A percentile compares a stretch with the other conserved stretches of the same genome.
Conservation (phyloP, 2,113 vertebrate genomes). For the Eptatretus burgeri region DNA sequence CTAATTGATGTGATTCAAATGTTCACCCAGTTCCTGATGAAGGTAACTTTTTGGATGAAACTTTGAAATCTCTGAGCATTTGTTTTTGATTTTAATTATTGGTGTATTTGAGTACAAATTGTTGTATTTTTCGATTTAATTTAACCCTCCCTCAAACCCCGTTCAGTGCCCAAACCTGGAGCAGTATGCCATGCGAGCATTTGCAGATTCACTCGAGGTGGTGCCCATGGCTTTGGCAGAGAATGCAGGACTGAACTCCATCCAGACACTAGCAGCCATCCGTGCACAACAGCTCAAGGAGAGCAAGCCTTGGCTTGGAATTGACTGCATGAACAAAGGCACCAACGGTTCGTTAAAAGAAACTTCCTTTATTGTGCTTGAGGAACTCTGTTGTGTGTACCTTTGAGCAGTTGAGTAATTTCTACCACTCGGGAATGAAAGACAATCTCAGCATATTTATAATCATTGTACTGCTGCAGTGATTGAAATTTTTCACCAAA, state of each 20-base stretch:
- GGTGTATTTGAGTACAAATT: not conserved
- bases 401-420: too few relatives aligned
- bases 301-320: slow-evolving; percentile 46
- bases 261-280: slow-evolving; percentile 78
- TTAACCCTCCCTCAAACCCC: slow-evolving; percentile 6
- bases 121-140: not conserved
- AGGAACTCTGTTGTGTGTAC: too few relatives aligned
- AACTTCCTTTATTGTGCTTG: too few relatives aligned
- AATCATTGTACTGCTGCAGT: too few relatives aligned
- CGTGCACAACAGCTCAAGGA: slow-evolving; percentile 62
- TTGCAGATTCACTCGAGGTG: slow-evolving; percentile 69
- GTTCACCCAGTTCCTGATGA: too few relatives aligned
- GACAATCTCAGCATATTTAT: too few relatives aligned
- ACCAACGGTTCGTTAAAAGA: slow-evolving; percentile 34
- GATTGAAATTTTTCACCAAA: too few relatives aligned
- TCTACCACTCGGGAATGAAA: too few relatives aligned
- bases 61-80: too few relatives aligned
- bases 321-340: slow-evolving; percentile 57
- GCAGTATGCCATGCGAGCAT: slow-evolving; percentile 83
- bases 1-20: too few relatives aligned
- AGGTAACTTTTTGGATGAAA: too few relatives aligned
- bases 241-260: slow-evolving; percentile 77
- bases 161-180: slow-evolving; percentile 66
- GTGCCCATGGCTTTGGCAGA: slow-evolving; percentile 78
- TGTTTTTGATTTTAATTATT: too few relatives aligned